Percentiles rank a stretch among this genome's conserved stretches.
Conservation (phyloP, 1,140 invertebrate genomes). For the Gonatopus flavifemur region DNA sequence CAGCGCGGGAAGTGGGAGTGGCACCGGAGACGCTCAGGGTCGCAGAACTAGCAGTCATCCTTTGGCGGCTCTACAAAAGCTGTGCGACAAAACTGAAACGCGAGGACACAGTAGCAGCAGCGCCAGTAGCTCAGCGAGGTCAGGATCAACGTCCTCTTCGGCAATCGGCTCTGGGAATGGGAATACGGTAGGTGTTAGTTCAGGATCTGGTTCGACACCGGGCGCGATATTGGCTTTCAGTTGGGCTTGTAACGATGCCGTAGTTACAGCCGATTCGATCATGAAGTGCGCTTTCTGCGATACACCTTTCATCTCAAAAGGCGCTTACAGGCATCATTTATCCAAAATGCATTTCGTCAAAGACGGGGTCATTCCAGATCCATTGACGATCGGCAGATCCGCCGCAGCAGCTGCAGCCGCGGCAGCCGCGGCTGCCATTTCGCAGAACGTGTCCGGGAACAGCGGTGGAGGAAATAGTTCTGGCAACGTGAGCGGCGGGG, state of each 20-base stretch:
- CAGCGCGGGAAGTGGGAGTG: slow-evolving; percentile 37
- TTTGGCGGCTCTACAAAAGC: slow-evolving; percentile 88
- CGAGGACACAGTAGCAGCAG: slow-evolving; percentile 41
- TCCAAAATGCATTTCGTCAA: slow-evolving; percentile 97
- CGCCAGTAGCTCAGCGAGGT: slow-evolving; percentile 30
- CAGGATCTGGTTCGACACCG: slow-evolving; percentile 62
- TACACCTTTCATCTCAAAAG: slow-evolving; percentile 94
- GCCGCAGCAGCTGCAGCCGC: slow-evolving; percentile 47
- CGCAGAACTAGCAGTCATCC: slow-evolving; percentile 80
- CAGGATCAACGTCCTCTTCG: slow-evolving; percentile 29
- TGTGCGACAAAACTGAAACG: slow-evolving; percentile 92
- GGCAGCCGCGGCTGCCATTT: slow-evolving; percentile 52
- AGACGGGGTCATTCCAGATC: slow-evolving; percentile 80
- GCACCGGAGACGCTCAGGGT: slow-evolving; percentile 55
- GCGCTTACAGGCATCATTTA: slow-evolving; percentile 93
- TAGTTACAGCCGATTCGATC: slow-evolving; percentile 80
- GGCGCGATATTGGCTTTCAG: slow-evolving; percentile 87
- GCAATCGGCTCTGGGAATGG: slow-evolving; percentile 31
- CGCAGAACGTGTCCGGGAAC: slow-evolving; percentile 56
- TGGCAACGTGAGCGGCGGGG: no score
- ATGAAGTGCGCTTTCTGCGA: slow-evolving; percentile 97
- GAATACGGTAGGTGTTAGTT: slow-evolving; percentile 29
- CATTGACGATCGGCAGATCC: slow-evolving; percentile 62
- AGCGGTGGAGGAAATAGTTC: slow-evolving; percentile 26
- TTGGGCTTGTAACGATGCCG: slow-evolving; percentile 91